phyloP scores from a whole-genome alignment of 2,797 vertebrate species.

The Enteromius afrohamiltoni region DNA sequence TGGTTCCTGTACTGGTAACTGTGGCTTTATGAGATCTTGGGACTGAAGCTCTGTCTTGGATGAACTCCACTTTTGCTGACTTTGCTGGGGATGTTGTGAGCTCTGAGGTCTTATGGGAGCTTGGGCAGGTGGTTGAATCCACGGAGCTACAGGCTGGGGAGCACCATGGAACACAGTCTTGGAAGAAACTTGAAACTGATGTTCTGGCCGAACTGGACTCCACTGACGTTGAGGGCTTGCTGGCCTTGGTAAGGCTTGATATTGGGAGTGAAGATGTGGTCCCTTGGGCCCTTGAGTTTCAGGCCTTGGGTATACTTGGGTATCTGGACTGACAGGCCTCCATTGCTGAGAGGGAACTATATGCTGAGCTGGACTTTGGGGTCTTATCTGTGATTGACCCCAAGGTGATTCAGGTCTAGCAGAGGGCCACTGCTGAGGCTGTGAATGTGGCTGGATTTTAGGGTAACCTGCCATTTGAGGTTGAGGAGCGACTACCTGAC shows the following conservation, averaged over 20 bases:
- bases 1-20: slow-evolving; percentile 61
- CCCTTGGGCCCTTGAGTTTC: slow-evolving; percentile 37
- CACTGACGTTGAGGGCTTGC: slow-evolving; percentile 60
- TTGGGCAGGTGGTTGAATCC: slow-evolving; percentile 63
- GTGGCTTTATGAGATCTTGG: slow-evolving; percentile 50
- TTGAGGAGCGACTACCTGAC: slow-evolving; percentile 53
- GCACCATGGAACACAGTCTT: slow-evolving; percentile 31
- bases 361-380: slow-evolving; percentile 49
- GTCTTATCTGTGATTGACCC: slow-evolving; percentile 52
- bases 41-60: slow-evolving; percentile 45
- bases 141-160: slow-evolving; percentile 58
- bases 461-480: slow-evolving; percentile 59
- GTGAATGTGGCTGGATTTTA: slow-evolving; percentile 28
- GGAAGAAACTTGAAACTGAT: slow-evolving; percentile 54
- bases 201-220: slow-evolving; percentile 54
- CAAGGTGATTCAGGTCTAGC: slow-evolving; percentile 52
- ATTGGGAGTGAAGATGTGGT: slow-evolving; percentile 18
- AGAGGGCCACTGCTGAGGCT: slow-evolving; percentile 42
- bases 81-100: slow-evolving; percentile 37
- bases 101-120: slow-evolving; percentile 57
- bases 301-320: slow-evolving; percentile 55
- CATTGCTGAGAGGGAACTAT: slow-evolving; percentile 65
- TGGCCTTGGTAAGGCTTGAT: slow-evolving; percentile 21
- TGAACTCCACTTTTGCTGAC: slow-evolving; percentile 55
- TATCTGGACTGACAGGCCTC: slow-evolving; percentile 61